These are phyloP conservation scores for Linnaemya vulpina DNA, from an alignment of 2,888 invertebrate species.

Conservation along the genomic window DNA sequence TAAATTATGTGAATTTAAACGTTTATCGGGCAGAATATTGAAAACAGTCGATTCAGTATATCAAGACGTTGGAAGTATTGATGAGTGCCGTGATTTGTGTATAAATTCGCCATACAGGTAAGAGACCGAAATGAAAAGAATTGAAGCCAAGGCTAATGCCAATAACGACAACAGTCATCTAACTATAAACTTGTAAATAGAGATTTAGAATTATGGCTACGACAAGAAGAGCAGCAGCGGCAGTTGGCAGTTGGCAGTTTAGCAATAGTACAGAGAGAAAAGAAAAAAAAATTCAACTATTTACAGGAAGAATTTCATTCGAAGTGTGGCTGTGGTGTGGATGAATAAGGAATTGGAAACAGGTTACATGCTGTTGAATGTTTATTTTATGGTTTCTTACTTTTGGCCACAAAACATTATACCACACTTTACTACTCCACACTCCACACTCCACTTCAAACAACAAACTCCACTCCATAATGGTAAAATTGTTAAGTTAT, in stretches of 20 bases:
- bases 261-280: neutral
- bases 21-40: constrained; percentile 92
- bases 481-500: constrained; percentile 68
- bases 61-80: constrained; percentile 92
- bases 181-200: constrained; percentile 57
- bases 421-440: neutral
- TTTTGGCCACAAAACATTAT: constrained; percentile 50
- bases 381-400: constrained; percentile 58
- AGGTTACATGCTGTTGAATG: constrained; percentile 62
- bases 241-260: neutral
- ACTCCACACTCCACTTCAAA: constrained; percentile 13
- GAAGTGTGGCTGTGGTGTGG: constrained; percentile 29
- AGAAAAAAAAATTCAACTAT: neutral
- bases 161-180: constrained; percentile 60
- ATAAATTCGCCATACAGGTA: constrained; percentile 92
- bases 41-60: constrained; percentile 97
- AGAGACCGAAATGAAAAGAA: constrained; percentile 57
- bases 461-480: constrained; percentile 37
- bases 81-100: constrained; percentile 94
- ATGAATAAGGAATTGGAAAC: constrained; percentile 52
- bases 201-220: constrained; percentile 48
- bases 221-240: neutral
- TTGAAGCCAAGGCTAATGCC: constrained; percentile 37
- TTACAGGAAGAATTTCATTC: constrained; percentile 31
- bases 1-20: constrained; percentile 95